These are phyloP conservation scores for Eustalomyia histrio DNA, from an alignment of 2,888 invertebrate genomes.

Conservation along the genomic window DNA sequence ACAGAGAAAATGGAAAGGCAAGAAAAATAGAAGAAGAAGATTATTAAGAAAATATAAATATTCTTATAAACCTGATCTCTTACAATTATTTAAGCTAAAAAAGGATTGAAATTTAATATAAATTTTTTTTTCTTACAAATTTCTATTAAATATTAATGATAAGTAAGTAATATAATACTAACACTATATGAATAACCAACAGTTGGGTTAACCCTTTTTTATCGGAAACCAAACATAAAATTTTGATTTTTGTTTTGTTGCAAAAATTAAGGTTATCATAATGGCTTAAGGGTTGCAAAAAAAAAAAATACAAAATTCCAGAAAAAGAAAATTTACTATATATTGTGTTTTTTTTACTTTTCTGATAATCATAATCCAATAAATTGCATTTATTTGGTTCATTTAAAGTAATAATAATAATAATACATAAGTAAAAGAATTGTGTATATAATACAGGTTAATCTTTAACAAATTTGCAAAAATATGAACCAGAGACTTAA, in stretches of 20 bases:
- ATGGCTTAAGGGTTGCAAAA: conserved; percentile 17
- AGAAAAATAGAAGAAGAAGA: neutral
- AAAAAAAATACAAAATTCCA: neutral
- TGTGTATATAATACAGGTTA: conserved; percentile 9
- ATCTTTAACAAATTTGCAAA: conserved; percentile 12
- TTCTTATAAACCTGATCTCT: neutral
- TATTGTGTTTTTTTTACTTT: no score
- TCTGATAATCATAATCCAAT: conserved; percentile 22
- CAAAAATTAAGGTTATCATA: neutral
- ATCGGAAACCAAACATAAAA: conserved; percentile 20
- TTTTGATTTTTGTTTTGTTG: neutral
- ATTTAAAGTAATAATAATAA: conserved; percentile 14
- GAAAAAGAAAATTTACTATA: conserved; percentile 39
- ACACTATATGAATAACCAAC: conserved; percentile 4
- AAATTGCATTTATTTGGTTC: conserved; percentile 51
- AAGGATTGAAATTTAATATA: neutral
- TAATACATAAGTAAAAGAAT: neutral
- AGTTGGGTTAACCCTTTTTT: conserved; percentile 42
- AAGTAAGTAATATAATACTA: neutral
- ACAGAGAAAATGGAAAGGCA: conserved; percentile 1
- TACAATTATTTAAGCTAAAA: neutral
- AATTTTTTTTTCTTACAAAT: neutral
- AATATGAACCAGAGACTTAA: neutral
- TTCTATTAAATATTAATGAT: neutral
- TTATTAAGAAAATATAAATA: neutral